Conservation (phyloP, 1,140 invertebrate genomes). For the Bombyx mori region ASM3026992v2 NC_085110.1:12356501-12357000, state of each 20-base stretch:
- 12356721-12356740: slow-evolving; percentile 38
- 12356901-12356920: slow-evolving; percentile 60
- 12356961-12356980: no score
- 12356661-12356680: slow-evolving; percentile 53
- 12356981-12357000: no score
- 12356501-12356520: no score
- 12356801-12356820: slow-evolving; percentile 77
- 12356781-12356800: slow-evolving; percentile 71
- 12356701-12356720: slow-evolving; percentile 34
- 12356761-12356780: slow-evolving; percentile 51
- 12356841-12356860: slow-evolving; percentile 83
- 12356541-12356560: background rate
- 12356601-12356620: background rate
- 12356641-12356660: slow-evolving; percentile 31
- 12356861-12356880: slow-evolving; percentile 58
- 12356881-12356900: slow-evolving; percentile 63
- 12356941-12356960: background rate
- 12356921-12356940: slow-evolving; percentile 20
- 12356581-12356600: background rate
- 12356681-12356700: slow-evolving; percentile 61
- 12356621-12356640: slow-evolving; percentile 1
- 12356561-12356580: background rate
- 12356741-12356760: slow-evolving; percentile 67
- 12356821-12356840: slow-evolving; percentile 92
- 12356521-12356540: background rate